Conservation (phyloP, 2,888 invertebrate genomes). For the Parnassius mnemosyne region DNA sequence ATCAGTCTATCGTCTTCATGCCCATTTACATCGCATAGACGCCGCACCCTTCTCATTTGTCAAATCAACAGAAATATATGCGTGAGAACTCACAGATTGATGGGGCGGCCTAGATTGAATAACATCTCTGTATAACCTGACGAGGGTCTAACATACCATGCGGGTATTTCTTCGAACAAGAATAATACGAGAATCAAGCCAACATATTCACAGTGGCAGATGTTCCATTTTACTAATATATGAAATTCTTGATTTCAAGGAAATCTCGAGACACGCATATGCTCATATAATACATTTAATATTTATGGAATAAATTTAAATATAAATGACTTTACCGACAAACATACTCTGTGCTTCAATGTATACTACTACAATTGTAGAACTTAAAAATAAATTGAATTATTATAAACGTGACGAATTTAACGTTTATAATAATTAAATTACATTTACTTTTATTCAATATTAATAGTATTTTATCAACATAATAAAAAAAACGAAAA, state of each 20-base stretch:
- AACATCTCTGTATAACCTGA: conserved; percentile 75
- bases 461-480: too few relatives aligned
- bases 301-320: too few relatives aligned
- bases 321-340: background rate
- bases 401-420: too few relatives aligned
- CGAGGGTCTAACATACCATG: conserved; percentile 74
- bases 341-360: too few relatives aligned
- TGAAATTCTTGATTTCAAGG: background rate
- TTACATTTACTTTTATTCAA: too few relatives aligned
- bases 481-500: too few relatives aligned
- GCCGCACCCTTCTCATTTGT: conserved; percentile 78
- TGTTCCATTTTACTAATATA: conserved; percentile 22
- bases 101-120: conserved; percentile 78
- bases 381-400: too few relatives aligned
- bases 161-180: conserved; percentile 60
- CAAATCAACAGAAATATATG: conserved; percentile 80
- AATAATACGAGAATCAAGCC: conserved; percentile 65
- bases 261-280: background rate
- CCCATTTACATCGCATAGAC: conserved; percentile 52
- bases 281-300: too few relatives aligned
- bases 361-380: too few relatives aligned
- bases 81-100: conserved; percentile 78
- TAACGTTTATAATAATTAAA: too few relatives aligned
- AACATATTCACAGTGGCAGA: conserved; percentile 49
- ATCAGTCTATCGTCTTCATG: conserved; percentile 46